A percentile compares a stretch with the other conserved stretches of the same genome.
Conservation (phyloP, 2,888 invertebrate species). For the Eutolmus rufibarbis region DNA sequence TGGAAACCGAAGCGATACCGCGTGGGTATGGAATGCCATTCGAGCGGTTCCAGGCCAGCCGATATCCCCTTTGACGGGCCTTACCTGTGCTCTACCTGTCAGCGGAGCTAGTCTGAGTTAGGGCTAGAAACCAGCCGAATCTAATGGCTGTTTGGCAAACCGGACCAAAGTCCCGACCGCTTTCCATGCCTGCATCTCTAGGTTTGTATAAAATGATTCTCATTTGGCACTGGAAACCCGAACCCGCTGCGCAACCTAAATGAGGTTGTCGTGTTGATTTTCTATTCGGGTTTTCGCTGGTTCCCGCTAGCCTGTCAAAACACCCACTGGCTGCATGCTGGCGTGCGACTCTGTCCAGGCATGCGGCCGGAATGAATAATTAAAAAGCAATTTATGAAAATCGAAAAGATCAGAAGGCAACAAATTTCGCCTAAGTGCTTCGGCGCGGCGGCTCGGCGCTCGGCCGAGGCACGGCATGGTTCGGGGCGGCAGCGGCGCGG, state of each 20-base stretch:
- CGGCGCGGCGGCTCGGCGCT: neutral
- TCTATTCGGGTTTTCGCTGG: neutral
- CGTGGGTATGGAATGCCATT: neutral
- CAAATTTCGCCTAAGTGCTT: neutral
- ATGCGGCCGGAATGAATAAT: constrained; percentile 29
- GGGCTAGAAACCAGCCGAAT: neutral
- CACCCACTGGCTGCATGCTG: neutral
- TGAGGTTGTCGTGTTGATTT: neutral
- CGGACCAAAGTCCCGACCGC: neutral
- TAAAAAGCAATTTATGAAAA: neutral
- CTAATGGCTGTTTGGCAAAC: neutral
- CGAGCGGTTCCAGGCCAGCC: neutral
- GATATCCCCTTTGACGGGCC: neutral
- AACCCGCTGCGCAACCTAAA: neutral
- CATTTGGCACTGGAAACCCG: neutral
- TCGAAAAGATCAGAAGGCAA: neutral
- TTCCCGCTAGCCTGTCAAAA: neutral
- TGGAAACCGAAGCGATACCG: neutral
- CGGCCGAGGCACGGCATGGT: too few species aligned
- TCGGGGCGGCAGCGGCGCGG: neutral
- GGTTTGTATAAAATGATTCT: neutral
- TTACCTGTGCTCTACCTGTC: neutral
- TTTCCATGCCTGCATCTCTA: neutral
- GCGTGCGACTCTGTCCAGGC: neutral
- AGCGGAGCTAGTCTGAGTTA: neutral